Evolutionary conservation across 1,140 invertebrate genomes (phyloP).

Genomic region (Trichonephila inaurata): DNA sequence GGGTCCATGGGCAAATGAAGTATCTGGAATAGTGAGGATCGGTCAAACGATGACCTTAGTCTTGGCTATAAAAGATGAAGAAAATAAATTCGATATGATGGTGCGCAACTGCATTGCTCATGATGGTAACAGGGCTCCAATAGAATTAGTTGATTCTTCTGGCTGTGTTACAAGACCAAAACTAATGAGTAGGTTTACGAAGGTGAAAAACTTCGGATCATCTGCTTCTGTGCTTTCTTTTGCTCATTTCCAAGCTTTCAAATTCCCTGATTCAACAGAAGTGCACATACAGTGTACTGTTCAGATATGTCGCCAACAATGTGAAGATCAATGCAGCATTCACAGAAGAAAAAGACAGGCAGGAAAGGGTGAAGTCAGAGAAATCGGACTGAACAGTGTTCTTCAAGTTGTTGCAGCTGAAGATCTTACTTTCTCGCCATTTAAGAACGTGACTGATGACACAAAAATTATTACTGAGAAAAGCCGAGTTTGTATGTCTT

Average conservation of each 20-base stretch:
- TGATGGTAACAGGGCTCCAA: constrained; percentile 94
- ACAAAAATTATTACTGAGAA: constrained; percentile 82
- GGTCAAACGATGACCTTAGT: constrained; percentile 98
- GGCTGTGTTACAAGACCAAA: constrained; percentile 95
- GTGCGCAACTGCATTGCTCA: constrained; percentile 96
- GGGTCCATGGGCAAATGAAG: constrained; percentile 96
- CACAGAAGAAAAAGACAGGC: constrained; percentile 72
- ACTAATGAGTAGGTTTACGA: constrained; percentile 95
- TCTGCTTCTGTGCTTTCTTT: constrained; percentile 96
- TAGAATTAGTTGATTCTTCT: constrained; percentile 94
- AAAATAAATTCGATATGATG: constrained; percentile 97
- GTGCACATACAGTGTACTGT: constrained; percentile 80
- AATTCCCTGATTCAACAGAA: constrained; percentile 79
- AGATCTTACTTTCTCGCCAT: constrained; percentile 90
- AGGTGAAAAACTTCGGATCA: constrained; percentile 96
- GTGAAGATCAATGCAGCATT: constrained; percentile 79
- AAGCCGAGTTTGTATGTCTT: constrained; percentile 92
- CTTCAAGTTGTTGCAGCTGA: constrained; percentile 90
- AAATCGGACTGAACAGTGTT: constrained; percentile 79
- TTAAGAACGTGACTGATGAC: constrained; percentile 81
- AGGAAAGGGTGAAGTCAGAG: constrained; percentile 71
- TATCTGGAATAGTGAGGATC: constrained; percentile 96
- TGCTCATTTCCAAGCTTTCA: constrained; percentile 89
- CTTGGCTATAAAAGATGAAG: constrained; percentile 95
- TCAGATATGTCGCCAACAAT: constrained; percentile 79